phyloP scores from a whole-genome alignment of 2,113 vertebrate genomes.

The Lynx canadensis region DNA sequence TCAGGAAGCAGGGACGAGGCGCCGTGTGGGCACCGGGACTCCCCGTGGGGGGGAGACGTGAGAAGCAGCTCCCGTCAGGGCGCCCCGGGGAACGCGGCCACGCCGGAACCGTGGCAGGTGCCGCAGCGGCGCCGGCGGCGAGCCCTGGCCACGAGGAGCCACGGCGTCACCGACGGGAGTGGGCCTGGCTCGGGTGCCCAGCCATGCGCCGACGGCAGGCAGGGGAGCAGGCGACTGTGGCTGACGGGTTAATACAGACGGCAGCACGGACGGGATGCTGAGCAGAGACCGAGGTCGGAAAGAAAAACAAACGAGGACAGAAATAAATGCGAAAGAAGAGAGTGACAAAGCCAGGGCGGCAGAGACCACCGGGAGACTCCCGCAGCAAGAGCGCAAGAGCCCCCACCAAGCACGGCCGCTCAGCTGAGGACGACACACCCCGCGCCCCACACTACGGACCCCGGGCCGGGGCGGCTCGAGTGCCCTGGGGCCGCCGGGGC shows the following conservation, averaged over 20 bases:
- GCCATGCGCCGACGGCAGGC: constrained; percentile 61
- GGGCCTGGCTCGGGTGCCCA: neutral
- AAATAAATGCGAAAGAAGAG: neutral
- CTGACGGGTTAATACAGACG: constrained; percentile 22
- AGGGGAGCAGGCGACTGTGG: neutral
- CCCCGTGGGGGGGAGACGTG: neutral
- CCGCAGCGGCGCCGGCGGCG: neutral
- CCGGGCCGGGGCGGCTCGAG: neutral
- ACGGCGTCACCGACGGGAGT: neutral
- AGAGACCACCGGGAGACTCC: neutral
- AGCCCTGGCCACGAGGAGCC: neutral
- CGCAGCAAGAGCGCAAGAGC: constrained; percentile 42
- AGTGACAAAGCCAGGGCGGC: constrained; percentile 2
- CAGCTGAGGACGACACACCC: constrained; percentile 39
- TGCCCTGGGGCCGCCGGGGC: neutral
- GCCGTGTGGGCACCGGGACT: neutral
- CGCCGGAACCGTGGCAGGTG: neutral
- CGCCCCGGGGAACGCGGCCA: neutral
- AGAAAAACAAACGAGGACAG: constrained; percentile 47
- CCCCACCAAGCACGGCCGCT: constrained; percentile 54
- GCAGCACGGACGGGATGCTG: constrained; percentile 14
- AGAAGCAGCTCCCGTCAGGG: neutral
- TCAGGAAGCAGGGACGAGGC: neutral
- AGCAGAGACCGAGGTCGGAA: constrained; percentile 48
- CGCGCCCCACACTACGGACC: neutral